Evolutionary conservation across 2,113 vertebrate species (phyloP), one percentile per base, ranked within the genome.

Genomic region (Muntiacus reevesi): DNA sequence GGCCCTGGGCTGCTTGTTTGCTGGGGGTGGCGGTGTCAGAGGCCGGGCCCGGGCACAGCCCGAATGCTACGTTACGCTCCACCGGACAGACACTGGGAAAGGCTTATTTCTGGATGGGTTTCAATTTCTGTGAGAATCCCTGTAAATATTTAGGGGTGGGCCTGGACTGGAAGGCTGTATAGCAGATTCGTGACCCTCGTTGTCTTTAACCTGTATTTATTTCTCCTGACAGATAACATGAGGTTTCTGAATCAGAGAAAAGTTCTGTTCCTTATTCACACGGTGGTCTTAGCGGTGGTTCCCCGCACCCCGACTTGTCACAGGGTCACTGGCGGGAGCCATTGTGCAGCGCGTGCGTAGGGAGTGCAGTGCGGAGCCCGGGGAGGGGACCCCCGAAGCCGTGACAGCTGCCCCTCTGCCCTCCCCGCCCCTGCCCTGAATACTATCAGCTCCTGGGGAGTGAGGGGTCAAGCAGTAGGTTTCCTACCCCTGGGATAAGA

Each of bases 261-360:
- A 60, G 76, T 8, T 28, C 5, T 3, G 5, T 82, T 55, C 15
- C 7, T 64, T 15, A 17, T 17, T 50, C 47, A 40, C 50, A 6
- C 6, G 2, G 57, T 30, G 11, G 28, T 11, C 27, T 30, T 10
- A 7, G 55, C 0, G 14, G 64, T 14, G 55, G 64, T 4, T 67
- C 17, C n/a, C 47, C 6, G 0, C 0, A 0, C 21, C 81, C 52
- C 13, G 16, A 0, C 0, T 50, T 33, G 40, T n/a, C 74, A 3
- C 8, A 19, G 71, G 45, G 19, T 3, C 9, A 0, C 1, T 12
- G 59, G 71, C 2, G 55, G 40, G 17, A 79, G 55, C 47, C 43
- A 0, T 15, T 3, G 21, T 10, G 1, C 27, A 16, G n/a, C 1
- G 43, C 0, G 2, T 12, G 8, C 3, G 5, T 1, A 4, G 55